These are phyloP conservation scores for Sardina pilchardus DNA, from an alignment of 2,113 vertebrate species.

Conservation along the genomic window DNA sequence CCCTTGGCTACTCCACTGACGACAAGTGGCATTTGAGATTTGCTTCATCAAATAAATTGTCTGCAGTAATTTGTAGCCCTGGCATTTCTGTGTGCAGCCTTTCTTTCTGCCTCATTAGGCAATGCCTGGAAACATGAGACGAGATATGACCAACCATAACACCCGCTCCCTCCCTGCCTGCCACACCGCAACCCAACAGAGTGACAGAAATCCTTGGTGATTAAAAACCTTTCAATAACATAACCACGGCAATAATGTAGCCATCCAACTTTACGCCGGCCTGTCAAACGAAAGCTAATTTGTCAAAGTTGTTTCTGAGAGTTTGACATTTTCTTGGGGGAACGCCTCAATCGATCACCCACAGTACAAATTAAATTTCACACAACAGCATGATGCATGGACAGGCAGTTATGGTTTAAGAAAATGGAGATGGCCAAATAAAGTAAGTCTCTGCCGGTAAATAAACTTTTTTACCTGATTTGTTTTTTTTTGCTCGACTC, in stretches of 20 bases:
- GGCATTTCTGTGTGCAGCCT: conserved; percentile 28
- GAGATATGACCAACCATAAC: conserved; percentile 21
- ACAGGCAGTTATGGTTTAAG: conserved; percentile 10
- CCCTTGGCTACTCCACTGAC: neutral
- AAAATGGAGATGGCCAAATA: neutral
- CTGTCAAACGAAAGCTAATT: neutral
- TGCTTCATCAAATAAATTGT: conserved; percentile 41
- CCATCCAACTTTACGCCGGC: neutral
- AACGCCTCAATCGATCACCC: conserved; percentile 26
- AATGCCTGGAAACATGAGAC: conserved; percentile 18
- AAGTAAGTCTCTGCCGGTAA: neutral
- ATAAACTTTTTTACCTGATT: neutral
- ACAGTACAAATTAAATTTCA: conserved; percentile 37
- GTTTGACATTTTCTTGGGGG: conserved; percentile 30
- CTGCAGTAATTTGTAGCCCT: conserved; percentile 29
- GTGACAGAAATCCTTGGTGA: neutral
- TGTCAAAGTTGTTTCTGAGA: conserved; percentile 25
- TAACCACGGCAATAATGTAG: conserved; percentile 18
- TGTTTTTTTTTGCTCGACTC: neutral
- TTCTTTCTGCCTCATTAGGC: conserved; percentile 35
- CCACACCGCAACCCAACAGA: neutral
- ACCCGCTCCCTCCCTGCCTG: neutral
- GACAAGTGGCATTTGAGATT: conserved; percentile 12
- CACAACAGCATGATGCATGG: conserved; percentile 30
- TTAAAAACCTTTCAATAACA: conserved; percentile 29